Conservation (phyloP, 2,888 invertebrate species). For the Micropterix aruncella region DNA sequence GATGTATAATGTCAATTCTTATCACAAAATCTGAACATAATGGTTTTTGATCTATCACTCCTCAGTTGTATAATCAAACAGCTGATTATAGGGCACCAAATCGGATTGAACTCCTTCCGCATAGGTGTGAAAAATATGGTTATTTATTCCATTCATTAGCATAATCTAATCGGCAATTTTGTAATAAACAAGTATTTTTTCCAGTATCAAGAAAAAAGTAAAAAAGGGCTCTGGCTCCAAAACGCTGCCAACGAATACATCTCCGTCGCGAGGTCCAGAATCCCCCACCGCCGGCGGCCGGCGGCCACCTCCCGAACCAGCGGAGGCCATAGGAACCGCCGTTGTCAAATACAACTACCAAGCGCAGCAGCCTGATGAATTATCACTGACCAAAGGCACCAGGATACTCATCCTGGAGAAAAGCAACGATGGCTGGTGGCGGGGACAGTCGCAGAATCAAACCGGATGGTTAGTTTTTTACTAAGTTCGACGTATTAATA, state of each 20-base stretch:
- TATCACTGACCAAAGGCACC: constrained; percentile 89
- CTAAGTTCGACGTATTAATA: too few relatives aligned
- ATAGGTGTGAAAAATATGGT: too few relatives aligned
- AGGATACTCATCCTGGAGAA: constrained; percentile 92
- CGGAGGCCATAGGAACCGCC: constrained; percentile 77
- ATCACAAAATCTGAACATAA: too few relatives aligned
- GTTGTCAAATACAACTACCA: constrained; percentile 93
- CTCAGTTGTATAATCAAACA: too few relatives aligned
- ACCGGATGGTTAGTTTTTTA: constrained; percentile 33
- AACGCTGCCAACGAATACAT: constrained; percentile 73
- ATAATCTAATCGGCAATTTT: too few relatives aligned
- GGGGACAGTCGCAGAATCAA: constrained; percentile 63
- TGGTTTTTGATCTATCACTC: too few relatives aligned
- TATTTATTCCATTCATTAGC: too few relatives aligned
- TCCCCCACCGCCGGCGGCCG: constrained; percentile 63
- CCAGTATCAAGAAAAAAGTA: constrained; percentile 75
- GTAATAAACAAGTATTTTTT: too few relatives aligned
- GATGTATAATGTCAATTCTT: too few relatives aligned
- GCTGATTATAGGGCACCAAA: too few relatives aligned
- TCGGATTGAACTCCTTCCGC: too few relatives aligned
- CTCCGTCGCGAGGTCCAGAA: constrained; percentile 64
- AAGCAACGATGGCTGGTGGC: constrained; percentile 99
- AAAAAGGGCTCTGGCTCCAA: constrained; percentile 73
- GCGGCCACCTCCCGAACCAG: constrained; percentile 64
- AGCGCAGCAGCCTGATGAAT: constrained; percentile 92